phyloP scores from a whole-genome alignment of 2,113 vertebrate species.

The Macroglossus sobrinus region DNA sequence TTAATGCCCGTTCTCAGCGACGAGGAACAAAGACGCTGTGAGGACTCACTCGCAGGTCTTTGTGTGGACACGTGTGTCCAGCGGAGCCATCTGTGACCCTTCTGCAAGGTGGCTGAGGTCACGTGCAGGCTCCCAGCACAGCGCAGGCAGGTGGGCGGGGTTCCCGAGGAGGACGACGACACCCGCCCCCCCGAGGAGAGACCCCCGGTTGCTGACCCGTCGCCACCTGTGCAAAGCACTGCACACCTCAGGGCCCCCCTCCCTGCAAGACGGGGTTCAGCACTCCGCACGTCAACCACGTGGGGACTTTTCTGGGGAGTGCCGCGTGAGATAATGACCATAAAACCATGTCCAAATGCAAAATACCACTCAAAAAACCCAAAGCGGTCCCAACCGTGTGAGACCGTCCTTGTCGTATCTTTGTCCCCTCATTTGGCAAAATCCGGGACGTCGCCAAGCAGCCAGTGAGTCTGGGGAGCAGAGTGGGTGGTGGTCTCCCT shows the following conservation, averaged over 20 bases:
- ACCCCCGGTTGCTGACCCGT: neutral
- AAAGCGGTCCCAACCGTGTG: neutral
- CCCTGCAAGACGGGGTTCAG: neutral
- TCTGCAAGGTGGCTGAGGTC: neutral
- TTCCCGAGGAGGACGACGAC: neutral
- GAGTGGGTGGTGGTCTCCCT: neutral
- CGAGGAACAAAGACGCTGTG: neutral
- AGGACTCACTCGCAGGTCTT: neutral
- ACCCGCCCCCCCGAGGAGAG: neutral
- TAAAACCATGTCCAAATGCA: neutral
- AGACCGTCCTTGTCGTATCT: neutral
- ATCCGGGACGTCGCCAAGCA: neutral
- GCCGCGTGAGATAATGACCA: neutral
- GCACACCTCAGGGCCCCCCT: neutral
- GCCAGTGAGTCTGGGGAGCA: neutral
- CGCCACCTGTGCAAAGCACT: neutral
- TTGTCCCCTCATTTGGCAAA: neutral
- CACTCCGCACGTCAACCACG: too few relatives aligned
- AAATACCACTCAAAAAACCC: neutral
- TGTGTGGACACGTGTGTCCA: neutral
- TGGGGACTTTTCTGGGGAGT: neutral
- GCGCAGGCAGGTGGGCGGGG: neutral
- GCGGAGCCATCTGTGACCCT: neutral
- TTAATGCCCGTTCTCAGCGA: neutral
- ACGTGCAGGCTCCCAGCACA: neutral